phyloP scores from a whole-genome alignment of 2,888 invertebrate genomes.

The Morinoia aosen region DNA sequence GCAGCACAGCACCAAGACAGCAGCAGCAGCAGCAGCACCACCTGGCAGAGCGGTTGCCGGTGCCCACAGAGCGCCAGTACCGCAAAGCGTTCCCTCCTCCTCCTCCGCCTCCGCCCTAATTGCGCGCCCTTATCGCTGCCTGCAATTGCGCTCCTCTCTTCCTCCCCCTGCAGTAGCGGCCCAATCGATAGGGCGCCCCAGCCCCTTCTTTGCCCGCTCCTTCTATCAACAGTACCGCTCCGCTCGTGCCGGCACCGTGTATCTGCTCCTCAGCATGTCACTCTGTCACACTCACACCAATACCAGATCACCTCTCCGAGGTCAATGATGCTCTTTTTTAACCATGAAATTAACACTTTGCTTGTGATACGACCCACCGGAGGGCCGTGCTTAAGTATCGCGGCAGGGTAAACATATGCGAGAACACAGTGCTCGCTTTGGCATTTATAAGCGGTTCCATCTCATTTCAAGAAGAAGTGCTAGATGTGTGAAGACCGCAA shows the following conservation, averaged over 20 bases:
- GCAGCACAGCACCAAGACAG: background rate
- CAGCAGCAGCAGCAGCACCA: background rate
- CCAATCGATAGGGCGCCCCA: background rate
- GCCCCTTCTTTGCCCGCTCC: background rate
- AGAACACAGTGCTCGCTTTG: no score
- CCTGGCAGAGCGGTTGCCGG: background rate
- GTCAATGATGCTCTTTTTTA: no score
- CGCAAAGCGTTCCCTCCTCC: background rate
- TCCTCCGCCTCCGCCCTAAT: conserved; percentile 17
- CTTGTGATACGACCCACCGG: no score
- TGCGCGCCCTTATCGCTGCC: background rate
- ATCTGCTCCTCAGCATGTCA: no score
- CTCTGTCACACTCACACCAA: no score
- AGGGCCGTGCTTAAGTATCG: no score
- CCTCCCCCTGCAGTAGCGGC: conserved; percentile 2
- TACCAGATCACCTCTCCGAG: no score
- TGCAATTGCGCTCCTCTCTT: background rate
- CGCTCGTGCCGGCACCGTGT: background rate
- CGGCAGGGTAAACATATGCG: no score
- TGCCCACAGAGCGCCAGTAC: background rate
- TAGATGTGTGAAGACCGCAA: no score
- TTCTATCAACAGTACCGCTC: background rate
- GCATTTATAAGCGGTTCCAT: no score
- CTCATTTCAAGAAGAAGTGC: no score
- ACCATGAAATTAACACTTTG: no score